These are phyloP conservation scores for Proisotoma minuta DNA, from an alignment of 2,888 invertebrate genomes.

Conservation along the genomic window DNA sequence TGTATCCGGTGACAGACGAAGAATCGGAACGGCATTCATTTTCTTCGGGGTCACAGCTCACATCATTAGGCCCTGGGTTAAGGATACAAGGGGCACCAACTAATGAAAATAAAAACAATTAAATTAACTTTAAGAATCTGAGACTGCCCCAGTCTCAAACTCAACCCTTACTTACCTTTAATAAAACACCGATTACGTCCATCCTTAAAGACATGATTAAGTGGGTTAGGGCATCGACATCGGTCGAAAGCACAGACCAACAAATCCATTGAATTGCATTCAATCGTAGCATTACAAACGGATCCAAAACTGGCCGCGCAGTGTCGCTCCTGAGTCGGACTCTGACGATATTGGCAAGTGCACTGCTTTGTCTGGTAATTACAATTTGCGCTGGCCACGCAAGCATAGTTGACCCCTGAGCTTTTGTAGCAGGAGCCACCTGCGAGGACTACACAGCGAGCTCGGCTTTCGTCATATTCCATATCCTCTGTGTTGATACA, in stretches of 20 bases:
- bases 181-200: not conserved
- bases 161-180: too few species aligned
- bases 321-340: not conserved
- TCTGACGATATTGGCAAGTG: not conserved
- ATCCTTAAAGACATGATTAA: slow-evolving; percentile 6
- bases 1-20: not conserved
- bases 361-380: not conserved
- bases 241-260: not conserved
- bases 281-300: not conserved
- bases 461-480: not conserved
- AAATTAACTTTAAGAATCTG: too few species aligned
- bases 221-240: not conserved
- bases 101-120: too few species aligned
- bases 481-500: slow-evolving; percentile 1
- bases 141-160: too few species aligned
- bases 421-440: not conserved
- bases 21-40: slow-evolving; percentile 1
- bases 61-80: not conserved
- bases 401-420: not conserved
- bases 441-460: not conserved
- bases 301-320: not conserved
- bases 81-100: not conserved
- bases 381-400: not conserved
- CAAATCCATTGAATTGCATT: not conserved
- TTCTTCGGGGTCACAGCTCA: slow-evolving; percentile 6